phyloP scores from a whole-genome alignment of 2,113 vertebrate genomes.

The Columba janthina region DNA sequence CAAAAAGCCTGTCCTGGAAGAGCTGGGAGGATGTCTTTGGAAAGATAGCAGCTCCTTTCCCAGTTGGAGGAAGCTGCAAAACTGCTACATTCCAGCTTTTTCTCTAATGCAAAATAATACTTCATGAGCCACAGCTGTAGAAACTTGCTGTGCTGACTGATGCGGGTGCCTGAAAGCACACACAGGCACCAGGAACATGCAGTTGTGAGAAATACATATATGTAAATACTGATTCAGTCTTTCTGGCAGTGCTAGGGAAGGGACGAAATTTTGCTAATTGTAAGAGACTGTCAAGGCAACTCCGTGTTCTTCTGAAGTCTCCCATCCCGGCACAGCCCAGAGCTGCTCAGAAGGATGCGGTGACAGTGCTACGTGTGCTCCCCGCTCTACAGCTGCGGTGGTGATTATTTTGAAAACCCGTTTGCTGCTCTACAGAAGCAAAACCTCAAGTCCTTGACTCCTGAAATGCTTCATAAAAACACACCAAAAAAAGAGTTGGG shows the following conservation, averaged over 20 bases:
- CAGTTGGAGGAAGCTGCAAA: neutral
- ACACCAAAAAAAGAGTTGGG: neutral
- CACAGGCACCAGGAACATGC: neutral
- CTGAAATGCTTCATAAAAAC: neutral
- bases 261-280: neutral
- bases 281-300: neutral
- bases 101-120: neutral
- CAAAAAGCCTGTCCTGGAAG: neutral
- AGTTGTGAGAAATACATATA: neutral
- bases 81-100: neutral
- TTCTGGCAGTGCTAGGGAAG: neutral
- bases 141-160: neutral
- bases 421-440: neutral
- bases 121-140: neutral
- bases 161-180: neutral
- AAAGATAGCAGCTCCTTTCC: neutral
- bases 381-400: neutral
- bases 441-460: neutral
- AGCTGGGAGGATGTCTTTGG: neutral
- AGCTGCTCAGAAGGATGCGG: neutral
- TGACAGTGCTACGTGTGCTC: neutral
- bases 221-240: neutral
- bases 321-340: neutral
- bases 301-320: neutral
- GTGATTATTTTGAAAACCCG: neutral